A percentile compares a stretch with the other conserved stretches of the same genome.
These are phyloP conservation scores for Carlito syrichta DNA, from an alignment of 2,113 vertebrate genomes.

Conservation along the genomic window DNA sequence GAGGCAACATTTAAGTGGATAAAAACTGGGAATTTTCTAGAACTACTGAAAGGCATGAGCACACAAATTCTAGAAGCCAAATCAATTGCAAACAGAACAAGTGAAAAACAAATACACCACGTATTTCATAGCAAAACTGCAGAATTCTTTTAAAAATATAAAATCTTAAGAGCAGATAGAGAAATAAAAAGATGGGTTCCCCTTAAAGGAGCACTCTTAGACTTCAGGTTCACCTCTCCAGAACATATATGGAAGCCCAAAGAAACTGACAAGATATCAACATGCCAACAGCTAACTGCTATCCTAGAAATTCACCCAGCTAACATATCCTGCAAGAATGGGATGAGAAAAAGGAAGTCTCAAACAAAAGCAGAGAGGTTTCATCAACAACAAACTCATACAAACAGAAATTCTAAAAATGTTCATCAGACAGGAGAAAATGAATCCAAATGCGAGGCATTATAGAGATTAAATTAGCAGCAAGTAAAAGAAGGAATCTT, in stretches of 20 bases:
- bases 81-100: neutral
- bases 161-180: neutral
- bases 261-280: accelerated
- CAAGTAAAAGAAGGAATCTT: neutral
- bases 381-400: neutral
- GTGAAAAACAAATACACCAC: neutral
- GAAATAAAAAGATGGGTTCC: no score
- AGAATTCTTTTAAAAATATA: neutral
- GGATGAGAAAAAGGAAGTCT: neutral
- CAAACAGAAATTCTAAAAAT: neutral
- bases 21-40: neutral
- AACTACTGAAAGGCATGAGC: neutral
- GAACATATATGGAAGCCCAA: neutral
- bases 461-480: neutral
- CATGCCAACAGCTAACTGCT: neutral
- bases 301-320: neutral
- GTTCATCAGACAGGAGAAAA: neutral
- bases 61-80: neutral
- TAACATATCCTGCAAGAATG: accelerated
- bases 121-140: neutral
- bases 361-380: neutral
- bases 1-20: neutral
- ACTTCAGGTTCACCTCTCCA: neutral
- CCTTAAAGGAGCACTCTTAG: neutral
- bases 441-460: neutral